Conservation (phyloP, 2,797 vertebrate species). For the Paedocypris micromegethes region DNA sequence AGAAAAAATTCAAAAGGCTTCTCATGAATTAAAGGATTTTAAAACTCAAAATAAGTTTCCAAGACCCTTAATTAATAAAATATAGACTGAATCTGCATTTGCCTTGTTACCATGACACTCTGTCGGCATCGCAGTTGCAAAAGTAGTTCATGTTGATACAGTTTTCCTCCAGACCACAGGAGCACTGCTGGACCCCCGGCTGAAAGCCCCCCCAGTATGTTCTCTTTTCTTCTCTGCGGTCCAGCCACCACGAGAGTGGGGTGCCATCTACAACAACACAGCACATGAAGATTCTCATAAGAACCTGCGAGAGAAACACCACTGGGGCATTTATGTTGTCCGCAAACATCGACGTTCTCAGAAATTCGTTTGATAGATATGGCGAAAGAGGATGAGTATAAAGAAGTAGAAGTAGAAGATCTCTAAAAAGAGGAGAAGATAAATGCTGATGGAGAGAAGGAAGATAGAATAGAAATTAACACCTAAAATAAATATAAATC, state of each 20-base stretch:
- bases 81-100: constrained; percentile 10
- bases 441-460: too few relatives aligned
- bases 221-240: constrained; percentile 79
- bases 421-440: too few relatives aligned
- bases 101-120: constrained; percentile 79
- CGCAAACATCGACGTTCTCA: too few relatives aligned
- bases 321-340: too few relatives aligned
- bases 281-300: background rate
- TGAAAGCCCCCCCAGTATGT: constrained; percentile 91
- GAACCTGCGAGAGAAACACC: too few relatives aligned
- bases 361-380: too few relatives aligned
- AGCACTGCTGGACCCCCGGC: constrained; percentile 88
- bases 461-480: too few relatives aligned
- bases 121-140: constrained; percentile 93
- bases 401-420: too few relatives aligned
- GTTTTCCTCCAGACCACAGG: constrained; percentile 91
- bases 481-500: too few relatives aligned
- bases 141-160: constrained; percentile 90
- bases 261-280: constrained; percentile 76
- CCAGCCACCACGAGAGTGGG: constrained; percentile 93
- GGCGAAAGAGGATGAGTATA: too few relatives aligned
- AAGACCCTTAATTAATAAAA: background rate
- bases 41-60: background rate
- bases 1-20: too few relatives aligned
- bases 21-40: too few relatives aligned